A percentile compares a stretch with the other conserved stretches of the same genome.
Evolutionary conservation across 2,888 invertebrate genomes (phyloP).

Genomic region (Maniola hyperantus): DNA sequence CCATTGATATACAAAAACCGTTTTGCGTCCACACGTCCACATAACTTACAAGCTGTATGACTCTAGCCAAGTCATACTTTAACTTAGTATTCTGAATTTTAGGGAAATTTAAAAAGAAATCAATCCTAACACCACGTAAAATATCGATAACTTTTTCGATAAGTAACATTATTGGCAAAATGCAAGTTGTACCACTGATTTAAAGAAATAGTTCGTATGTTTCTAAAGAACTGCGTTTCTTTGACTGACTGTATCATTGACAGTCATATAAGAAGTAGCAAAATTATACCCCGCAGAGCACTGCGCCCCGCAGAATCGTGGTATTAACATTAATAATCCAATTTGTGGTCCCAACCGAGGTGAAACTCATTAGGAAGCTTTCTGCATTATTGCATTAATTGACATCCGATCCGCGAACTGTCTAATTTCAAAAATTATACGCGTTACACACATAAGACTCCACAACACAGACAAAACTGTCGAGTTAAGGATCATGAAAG

Average conservation of each 20-base stretch:
- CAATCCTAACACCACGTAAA: too few species aligned
- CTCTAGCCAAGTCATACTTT: too few species aligned
- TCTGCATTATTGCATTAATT: conserved; percentile 76
- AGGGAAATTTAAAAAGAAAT: too few species aligned
- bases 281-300: conserved; percentile 67
- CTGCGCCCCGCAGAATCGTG: conserved; percentile 60
- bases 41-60: too few species aligned
- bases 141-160: too few species aligned
- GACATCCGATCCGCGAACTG: conserved; percentile 55
- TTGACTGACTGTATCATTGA: not conserved
- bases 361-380: conserved; percentile 76
- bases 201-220: not conserved
- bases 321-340: conserved; percentile 80
- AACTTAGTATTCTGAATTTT: too few species aligned
- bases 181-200: too few species aligned
- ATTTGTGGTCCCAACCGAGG: conserved; percentile 71
- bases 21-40: not conserved
- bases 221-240: not conserved
- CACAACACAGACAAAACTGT: not conserved
- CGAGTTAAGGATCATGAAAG: too few species aligned
- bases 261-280: conserved; percentile 51
- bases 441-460: not conserved
- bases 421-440: conserved; percentile 43
- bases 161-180: too few species aligned
- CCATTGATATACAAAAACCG: conserved; percentile 29